These are phyloP conservation scores for Chaetops frenatus DNA, from an alignment of 2,113 vertebrate species.

Conservation along the genomic window DNA sequence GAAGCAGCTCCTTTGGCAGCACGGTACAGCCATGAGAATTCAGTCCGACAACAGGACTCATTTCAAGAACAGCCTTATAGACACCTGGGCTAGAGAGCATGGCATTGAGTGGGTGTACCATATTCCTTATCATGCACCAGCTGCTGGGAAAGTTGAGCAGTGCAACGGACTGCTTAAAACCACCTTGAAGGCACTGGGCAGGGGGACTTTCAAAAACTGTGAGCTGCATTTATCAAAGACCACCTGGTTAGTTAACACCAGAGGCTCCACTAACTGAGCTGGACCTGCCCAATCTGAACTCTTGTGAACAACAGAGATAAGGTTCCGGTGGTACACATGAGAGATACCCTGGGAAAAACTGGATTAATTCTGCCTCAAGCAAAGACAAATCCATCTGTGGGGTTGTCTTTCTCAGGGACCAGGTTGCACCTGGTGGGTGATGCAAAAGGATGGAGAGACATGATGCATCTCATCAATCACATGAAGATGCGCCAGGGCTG, in stretches of 20 bases:
- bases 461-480: neutral
- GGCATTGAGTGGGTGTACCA: neutral
- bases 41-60: fast-evolving
- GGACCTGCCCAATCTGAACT: neutral
- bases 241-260: neutral
- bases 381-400: neutral
- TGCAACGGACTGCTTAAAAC: neutral
- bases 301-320: neutral
- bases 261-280: neutral
- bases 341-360: neutral
- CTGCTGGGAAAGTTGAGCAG: neutral
- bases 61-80: neutral
- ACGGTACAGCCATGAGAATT: fast-evolving
- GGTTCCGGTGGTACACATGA: neutral
- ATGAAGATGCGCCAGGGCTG: too few species aligned
- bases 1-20: fast-evolving
- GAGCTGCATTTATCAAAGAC: neutral
- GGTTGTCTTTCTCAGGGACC: neutral
- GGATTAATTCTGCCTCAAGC: neutral
- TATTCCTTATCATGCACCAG: too few species aligned
- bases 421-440: neutral
- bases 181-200: neutral
- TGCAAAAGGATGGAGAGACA: neutral
- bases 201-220: neutral
- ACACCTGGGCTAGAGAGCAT: neutral